Conservation (phyloP, 2,888 invertebrate genomes). For the Agriopis aurantiaria region DNA sequence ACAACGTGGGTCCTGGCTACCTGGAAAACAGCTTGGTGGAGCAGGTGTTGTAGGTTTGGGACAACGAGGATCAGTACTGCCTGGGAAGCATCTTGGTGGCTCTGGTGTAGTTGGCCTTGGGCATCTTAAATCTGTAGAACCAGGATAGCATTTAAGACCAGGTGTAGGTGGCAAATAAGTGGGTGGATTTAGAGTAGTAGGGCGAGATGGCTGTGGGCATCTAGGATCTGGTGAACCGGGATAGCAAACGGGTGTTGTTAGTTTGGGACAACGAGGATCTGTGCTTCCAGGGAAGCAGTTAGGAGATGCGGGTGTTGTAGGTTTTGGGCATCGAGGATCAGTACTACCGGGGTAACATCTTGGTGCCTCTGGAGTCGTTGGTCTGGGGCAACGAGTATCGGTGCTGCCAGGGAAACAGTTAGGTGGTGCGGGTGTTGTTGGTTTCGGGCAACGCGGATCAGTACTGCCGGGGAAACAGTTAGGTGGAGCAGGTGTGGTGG, state of each 20-base stretch:
- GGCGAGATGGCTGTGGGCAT: conserved; percentile 62
- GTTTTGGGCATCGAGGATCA: background rate
- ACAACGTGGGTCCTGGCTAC: conserved; percentile 52
- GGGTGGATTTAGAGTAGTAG: conserved; percentile 48
- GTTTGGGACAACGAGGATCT: background rate
- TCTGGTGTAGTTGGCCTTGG: background rate
- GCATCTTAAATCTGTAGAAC: conserved; percentile 28
- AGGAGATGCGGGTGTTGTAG: background rate
- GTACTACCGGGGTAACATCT: background rate
- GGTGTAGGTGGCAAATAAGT: conserved; percentile 53
- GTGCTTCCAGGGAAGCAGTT: background rate
- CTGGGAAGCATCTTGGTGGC: background rate
- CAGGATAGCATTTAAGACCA: conserved; percentile 56
- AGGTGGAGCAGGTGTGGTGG: background rate
- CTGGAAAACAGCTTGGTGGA: background rate
- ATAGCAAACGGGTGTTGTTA: conserved; percentile 35
- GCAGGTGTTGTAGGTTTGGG: background rate
- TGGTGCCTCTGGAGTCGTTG: background rate
- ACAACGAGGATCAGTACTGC: conserved; percentile 52
- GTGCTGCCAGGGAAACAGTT: background rate
- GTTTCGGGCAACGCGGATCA: background rate
- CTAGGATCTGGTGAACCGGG: conserved; percentile 45
- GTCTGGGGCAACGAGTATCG: background rate
- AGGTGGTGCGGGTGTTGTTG: background rate
- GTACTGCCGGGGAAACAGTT: background rate